Conservation (phyloP, 2,113 vertebrate species). For the Rhodinocichla rosea region DNA sequence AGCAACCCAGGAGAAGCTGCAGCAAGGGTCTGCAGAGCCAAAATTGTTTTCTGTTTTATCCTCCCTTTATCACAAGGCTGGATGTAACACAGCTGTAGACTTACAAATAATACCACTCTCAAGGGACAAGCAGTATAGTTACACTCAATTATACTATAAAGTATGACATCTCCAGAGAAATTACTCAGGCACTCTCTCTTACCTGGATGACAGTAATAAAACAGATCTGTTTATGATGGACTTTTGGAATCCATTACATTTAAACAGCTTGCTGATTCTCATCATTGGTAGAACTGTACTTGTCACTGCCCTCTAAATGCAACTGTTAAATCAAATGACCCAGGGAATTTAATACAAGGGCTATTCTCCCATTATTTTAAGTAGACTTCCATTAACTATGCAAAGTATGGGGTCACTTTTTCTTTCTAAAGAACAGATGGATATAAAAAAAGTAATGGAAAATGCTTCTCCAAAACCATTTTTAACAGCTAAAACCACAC, state of each 20-base stretch:
- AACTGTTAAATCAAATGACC: conserved; percentile 38
- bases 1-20: neutral
- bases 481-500: neutral
- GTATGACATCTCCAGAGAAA: conserved; percentile 65
- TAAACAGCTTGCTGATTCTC: conserved; percentile 55
- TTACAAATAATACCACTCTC: conserved; percentile 39
- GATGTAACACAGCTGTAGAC: conserved; percentile 48
- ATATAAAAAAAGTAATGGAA: neutral
- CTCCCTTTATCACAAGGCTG: neutral
- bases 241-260: conserved; percentile 48
- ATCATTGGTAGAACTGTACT: neutral
- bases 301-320: conserved; percentile 20
- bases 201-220: conserved; percentile 66
- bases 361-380: conserved; percentile 26
- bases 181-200: conserved; percentile 44
- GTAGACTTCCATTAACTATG: conserved; percentile 24
- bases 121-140: conserved; percentile 42
- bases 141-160: conserved; percentile 66
- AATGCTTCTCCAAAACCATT: neutral
- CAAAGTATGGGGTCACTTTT: neutral
- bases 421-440: neutral
- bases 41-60: neutral
- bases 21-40: neutral
- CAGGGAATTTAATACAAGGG: neutral
- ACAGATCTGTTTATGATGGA: conserved; percentile 64